Evolutionary conservation across 2,113 vertebrate species (phyloP), one percentile per base, ranked within the genome.

Genomic region (Vanacampus margaritifer): DNA sequence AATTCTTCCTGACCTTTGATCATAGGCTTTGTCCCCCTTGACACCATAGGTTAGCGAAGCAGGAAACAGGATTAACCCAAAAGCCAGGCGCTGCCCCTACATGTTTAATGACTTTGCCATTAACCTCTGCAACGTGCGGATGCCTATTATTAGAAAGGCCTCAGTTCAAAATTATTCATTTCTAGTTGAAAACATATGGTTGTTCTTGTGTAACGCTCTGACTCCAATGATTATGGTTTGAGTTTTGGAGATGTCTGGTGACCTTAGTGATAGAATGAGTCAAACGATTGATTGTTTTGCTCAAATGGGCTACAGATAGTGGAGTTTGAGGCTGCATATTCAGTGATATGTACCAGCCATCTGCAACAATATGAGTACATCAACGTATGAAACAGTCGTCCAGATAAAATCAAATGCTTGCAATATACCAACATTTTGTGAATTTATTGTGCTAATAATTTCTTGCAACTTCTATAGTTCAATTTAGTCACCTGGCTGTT

Each of bases 81-180:
- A 78, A 78, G 87, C 81, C 68, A 79, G 74, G 80, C 82, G 67
- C 88, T 91, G 90, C 90, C 91, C 89, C 86, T 90, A 88, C 87
- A 89, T 92, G 92, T 95, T 96, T 94, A 94, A 94, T 95, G 93
- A 95, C 93, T 90, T 93, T 86, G 73, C 92, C 93, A 98, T 97
- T 96, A 95, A 93, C 92, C 79, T 87, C 87, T 84, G 88, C 86
- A 90, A 88, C 81, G 74, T 89, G 85, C 87, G 54, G 65, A 67
- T 78, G 35, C 64, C 94, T 94, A 95, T 94, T 95, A 96, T 96
- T 97, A 97, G 95, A 86, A 85, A 79, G 88, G 87, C 88, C 79
- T 90, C 89, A 89, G 89, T 76, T 86, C 89, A 74, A 65, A 82
- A 65, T 83, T 78, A 78, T 84, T 86, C 72, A 88, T 87, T 84